Base-by-base conservation (phyloP, 2,888 invertebrate species). In the Campoletis raptor region DNA sequence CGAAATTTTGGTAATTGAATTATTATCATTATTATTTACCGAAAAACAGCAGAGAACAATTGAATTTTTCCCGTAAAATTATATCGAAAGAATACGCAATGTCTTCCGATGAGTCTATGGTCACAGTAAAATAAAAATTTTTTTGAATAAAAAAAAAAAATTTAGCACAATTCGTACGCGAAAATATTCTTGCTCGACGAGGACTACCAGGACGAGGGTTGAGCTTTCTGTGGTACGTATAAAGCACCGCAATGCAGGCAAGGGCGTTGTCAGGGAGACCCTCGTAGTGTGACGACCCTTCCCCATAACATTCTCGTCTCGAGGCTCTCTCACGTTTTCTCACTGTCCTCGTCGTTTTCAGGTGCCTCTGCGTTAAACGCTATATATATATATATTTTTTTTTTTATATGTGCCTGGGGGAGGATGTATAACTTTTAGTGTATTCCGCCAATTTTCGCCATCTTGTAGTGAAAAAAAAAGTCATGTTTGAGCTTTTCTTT, bases 201-300 rank as follows among this genome's bases (percentile, higher is more conserved):
- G 85, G 85, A 81, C 87, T 84, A 70, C n/a, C 30, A 79, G 64
- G 57, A 54, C 66, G 77, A 54, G 30, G 40, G 52, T 37, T 74
- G 36, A 24, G n/a, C 24, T 78, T 37, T 52, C 67, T 86, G 86
- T 89, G 86, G 81, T 74, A 83, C 74, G 79, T 83, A 85, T 81
- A 88, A 85, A 85, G 92, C 90, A 91, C 93, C 91, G 93, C 93
- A 94, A 91, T 94, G 94, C 94, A 94, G 94, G 93, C 92, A 92
- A 93, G 93, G 93, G 92, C 93, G 94, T 94, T 94, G 94, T 94
- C 94, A 94, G 93, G 93, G 91, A 92, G 93, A 94, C 93, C 92
- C 92, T 92, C 90, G 80, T 79, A 54, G 73, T 79, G 78, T 79
- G 76, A 91, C 90, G 91, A 92, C 90, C 90, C 90, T 91, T 90